These are phyloP conservation scores for Xiphophorus birchmanni DNA, from an alignment of 2,797 vertebrate species.

Conservation along the genomic window DNA sequence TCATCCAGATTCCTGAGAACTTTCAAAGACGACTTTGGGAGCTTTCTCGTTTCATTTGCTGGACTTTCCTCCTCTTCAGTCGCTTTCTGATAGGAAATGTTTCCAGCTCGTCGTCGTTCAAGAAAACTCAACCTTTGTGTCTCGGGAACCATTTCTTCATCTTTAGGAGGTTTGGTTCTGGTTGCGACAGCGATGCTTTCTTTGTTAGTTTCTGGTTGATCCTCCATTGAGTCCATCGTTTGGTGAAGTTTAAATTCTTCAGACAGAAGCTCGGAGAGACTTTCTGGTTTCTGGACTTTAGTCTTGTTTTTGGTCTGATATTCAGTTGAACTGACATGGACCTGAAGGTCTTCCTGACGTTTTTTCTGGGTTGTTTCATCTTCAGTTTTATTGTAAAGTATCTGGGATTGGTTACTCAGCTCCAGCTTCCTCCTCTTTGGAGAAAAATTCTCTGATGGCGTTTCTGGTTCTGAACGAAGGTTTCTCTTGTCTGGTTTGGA, in stretches of 20 bases:
- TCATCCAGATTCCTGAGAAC: not conserved
- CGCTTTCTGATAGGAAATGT: too few relatives aligned
- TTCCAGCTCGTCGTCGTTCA: not conserved
- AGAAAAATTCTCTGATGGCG: slow-evolving; percentile 27
- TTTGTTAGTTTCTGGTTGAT: slow-evolving; percentile 1
- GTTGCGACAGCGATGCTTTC: not conserved
- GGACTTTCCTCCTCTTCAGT: slow-evolving; percentile 4
- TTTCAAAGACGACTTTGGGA: not conserved
- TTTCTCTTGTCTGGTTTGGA: not conserved
- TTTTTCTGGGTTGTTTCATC: not conserved
- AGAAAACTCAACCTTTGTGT: not conserved
- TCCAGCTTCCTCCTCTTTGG: not conserved
- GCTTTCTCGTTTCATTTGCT: not conserved
- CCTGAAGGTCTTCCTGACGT: not conserved
- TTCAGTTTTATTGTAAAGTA: not conserved
- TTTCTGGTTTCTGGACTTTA: not conserved
- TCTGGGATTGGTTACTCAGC: not conserved
- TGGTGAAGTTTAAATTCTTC: too few relatives aligned
- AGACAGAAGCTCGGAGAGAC: not conserved
- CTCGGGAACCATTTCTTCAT: not conserved
- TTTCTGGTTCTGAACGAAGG: slow-evolving; percentile 14
- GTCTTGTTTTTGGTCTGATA: not conserved
- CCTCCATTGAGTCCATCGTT: slow-evolving; percentile 48
- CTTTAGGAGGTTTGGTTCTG: slow-evolving; percentile 7
- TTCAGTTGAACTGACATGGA: slow-evolving; percentile 1